phyloP scores from a whole-genome alignment of 2,113 vertebrate genomes.

The Urocynchramus pylzowi region DNA sequence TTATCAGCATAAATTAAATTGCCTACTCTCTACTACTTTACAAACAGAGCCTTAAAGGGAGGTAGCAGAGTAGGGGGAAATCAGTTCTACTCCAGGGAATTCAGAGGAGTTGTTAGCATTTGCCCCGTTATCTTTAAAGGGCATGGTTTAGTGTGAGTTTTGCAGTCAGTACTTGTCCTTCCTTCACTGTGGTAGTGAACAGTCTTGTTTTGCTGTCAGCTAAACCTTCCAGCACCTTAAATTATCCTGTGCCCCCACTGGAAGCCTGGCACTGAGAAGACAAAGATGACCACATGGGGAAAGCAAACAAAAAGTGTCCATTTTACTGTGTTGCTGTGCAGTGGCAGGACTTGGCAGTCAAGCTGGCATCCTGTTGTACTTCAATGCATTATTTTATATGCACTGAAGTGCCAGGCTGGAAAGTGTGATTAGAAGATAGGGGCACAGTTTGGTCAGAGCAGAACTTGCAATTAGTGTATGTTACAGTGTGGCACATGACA shows the following conservation, averaged over 20 bases:
- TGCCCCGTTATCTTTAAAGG: background rate
- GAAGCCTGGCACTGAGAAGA: background rate
- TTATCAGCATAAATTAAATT: background rate
- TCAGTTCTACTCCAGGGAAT: background rate
- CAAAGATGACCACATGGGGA: background rate
- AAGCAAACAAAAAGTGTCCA: background rate
- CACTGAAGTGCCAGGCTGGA: background rate
- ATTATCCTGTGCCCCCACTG: rapidly evolving
- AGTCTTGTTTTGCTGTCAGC: background rate
- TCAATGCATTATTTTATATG: background rate
- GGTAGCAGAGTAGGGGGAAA: background rate
- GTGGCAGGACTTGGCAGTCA: background rate
- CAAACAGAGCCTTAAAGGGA: background rate
- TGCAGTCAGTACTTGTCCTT: background rate
- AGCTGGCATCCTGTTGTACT: background rate
- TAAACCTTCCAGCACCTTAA: background rate
- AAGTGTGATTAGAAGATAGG: background rate
- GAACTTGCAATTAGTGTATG: background rate
- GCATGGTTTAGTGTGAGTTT: background rate
- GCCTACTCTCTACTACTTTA: background rate
- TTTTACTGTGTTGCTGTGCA: background rate
- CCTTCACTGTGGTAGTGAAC: background rate
- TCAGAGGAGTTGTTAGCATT: background rate
- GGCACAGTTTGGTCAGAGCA: background rate
- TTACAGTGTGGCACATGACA: background rate